Percentiles rank a stretch among this genome's conserved stretches.
These are phyloP conservation scores for Melanchra persicariae DNA, from an alignment of 2,888 invertebrate genomes.

Conservation along the genomic window DNA sequence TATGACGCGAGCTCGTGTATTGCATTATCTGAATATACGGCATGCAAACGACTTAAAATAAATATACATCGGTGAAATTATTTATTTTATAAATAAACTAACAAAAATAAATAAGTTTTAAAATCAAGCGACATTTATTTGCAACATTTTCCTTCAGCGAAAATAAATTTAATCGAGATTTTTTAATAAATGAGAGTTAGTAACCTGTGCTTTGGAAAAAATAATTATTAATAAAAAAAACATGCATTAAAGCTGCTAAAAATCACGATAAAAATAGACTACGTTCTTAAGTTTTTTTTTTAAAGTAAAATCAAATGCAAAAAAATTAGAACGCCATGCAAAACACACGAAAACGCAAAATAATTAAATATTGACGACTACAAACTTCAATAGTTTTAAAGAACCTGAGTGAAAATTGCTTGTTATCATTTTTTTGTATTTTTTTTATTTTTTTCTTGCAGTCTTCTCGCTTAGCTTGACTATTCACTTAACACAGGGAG, in stretches of 20 bases:
- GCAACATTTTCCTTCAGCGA: conserved; percentile 63
- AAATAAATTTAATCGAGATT: conserved; percentile 30
- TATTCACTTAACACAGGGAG: conserved; percentile 96
- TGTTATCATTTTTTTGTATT: conserved; percentile 71
- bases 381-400: conserved; percentile 82
- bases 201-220: conserved; percentile 1
- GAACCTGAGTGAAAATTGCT: conserved; percentile 84
- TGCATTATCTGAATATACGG: conserved; percentile 6
- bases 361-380: conserved; percentile 72
- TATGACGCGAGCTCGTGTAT: background rate
- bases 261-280: conserved; percentile 7
- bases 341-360: conserved; percentile 63
- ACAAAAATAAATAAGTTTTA: conserved; percentile 4
- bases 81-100: background rate
- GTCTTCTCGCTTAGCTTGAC: conserved; percentile 90
- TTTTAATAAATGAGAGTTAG: background rate
- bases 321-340: conserved; percentile 60
- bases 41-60: conserved; percentile 58
- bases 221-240: background rate
- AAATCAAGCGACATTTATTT: conserved; percentile 33
- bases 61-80: conserved; percentile 4
- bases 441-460: conserved; percentile 82
- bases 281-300: background rate
- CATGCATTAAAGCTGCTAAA: conserved; percentile 44
- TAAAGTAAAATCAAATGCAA: background rate